Conservation (phyloP, 2,113 vertebrate species). For the Lepidothrix coronata region DNA sequence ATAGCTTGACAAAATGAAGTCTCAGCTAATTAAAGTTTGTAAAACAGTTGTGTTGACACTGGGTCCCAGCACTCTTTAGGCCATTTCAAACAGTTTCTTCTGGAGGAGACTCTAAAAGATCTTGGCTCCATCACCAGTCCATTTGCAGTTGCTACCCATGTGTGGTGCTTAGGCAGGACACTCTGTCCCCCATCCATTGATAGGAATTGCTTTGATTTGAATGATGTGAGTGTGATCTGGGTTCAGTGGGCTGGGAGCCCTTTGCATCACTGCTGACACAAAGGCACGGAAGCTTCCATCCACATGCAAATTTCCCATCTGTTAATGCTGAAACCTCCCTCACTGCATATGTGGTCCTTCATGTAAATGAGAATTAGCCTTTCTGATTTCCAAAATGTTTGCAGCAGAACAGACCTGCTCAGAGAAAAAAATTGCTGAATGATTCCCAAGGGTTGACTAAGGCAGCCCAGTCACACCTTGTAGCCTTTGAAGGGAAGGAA, state of each 20-base stretch:
- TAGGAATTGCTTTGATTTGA: not conserved
- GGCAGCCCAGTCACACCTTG: not conserved
- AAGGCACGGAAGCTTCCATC: not conserved
- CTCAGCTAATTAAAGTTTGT: slow-evolving; percentile 1
- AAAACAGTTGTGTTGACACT: not conserved
- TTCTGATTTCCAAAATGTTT: not conserved
- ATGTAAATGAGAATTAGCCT: not conserved
- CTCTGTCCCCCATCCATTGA: not conserved
- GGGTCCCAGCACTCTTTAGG: not conserved
- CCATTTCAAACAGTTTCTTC: not conserved
- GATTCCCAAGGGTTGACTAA: not conserved
- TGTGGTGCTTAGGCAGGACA: not conserved
- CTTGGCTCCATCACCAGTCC: not conserved
- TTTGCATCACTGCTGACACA: not conserved
- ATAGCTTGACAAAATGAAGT: not conserved
- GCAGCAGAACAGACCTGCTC: not conserved
- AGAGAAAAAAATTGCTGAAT: not conserved
- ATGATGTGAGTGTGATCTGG: not conserved
- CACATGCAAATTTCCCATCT: not conserved
- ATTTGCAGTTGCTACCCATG: not conserved
- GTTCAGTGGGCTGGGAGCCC: not conserved
- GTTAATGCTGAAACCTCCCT: not conserved
- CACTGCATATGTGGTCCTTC: not conserved
- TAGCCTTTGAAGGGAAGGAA: not conserved
- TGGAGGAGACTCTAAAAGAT: not conserved